Evolutionary conservation across 2,113 vertebrate genomes (phyloP).

Genomic region (Beaufortia kweichowensis): DNA sequence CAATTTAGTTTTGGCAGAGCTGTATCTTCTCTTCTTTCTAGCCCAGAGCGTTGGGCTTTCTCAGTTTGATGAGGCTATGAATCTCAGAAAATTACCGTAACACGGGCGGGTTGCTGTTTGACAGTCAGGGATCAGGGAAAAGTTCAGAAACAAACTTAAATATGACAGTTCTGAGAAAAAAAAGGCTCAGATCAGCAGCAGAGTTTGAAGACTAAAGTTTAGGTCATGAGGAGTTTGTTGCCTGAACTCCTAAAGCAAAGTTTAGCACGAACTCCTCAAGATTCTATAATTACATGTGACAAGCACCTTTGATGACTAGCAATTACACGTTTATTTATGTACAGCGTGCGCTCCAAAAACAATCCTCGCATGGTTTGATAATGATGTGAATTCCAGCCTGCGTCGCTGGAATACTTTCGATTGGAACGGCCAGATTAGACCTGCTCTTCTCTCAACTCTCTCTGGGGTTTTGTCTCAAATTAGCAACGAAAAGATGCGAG

Average conservation of each 20-base stretch:
- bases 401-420: conserved; percentile 1
- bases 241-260: not conserved
- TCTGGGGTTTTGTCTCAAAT: not conserved
- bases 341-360: conserved; percentile 27
- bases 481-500: not conserved
- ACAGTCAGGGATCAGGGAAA: not conserved
- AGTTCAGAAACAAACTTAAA: not conserved
- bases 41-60: not conserved
- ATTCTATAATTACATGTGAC: conserved; percentile 23
- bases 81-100: not conserved
- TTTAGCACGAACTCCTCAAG: conserved; percentile 22
- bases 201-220: not conserved
- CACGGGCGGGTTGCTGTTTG: not conserved
- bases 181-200: not conserved
- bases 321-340: conserved; percentile 31
- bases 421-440: conserved; percentile 1
- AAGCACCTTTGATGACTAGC: conserved; percentile 20
- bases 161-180: not conserved
- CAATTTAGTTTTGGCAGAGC: conserved; percentile 15
- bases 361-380: not conserved
- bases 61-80: conserved; percentile 17
- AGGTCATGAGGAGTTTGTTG: not conserved
- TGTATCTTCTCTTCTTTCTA: not conserved
- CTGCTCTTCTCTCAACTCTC: not conserved
- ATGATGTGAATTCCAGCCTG: conserved; percentile 12